phyloP scores from a whole-genome alignment of 2,113 vertebrate species.

The Takifugu bimaculatus region DNA sequence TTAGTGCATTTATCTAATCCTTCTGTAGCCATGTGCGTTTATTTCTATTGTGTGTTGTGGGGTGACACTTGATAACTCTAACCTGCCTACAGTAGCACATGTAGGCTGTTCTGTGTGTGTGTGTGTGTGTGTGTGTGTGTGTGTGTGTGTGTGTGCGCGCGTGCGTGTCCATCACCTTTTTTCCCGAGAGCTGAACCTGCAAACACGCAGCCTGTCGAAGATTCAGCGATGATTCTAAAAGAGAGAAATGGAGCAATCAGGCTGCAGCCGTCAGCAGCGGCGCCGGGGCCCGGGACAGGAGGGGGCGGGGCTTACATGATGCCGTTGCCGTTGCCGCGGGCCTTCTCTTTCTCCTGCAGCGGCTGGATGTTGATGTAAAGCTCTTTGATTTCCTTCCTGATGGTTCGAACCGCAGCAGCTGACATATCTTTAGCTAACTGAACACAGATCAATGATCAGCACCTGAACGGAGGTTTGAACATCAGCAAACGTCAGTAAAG shows the following conservation, averaged over 20 bases:
- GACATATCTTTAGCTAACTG: constrained; percentile 95
- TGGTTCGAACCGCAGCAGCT: constrained; percentile 84
- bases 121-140: no score
- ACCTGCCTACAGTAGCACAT: no score
- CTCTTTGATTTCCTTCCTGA: constrained; percentile 92
- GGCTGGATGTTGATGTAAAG: constrained; percentile 89
- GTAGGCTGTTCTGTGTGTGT: no score
- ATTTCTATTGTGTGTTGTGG: no score
- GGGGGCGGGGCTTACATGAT: constrained; percentile 82
- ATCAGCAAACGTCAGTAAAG: no score
- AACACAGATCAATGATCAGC: background rate
- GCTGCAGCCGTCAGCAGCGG: background rate
- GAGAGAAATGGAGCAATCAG: constrained; percentile 13
- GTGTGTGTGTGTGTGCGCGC: background rate
- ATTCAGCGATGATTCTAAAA: constrained; percentile 86
- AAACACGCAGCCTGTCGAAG: constrained; percentile 91
- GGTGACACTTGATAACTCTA: no score
- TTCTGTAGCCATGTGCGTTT: no score
- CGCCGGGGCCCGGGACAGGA: accelerated
- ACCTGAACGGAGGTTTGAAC: background rate
- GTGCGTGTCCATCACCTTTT: constrained; percentile 79
- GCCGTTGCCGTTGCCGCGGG: constrained; percentile 87
- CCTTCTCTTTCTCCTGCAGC: constrained; percentile 85
- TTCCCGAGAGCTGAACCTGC: constrained; percentile 93
- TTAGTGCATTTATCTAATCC: no score